Evolutionary conservation across 2,113 vertebrate species (phyloP).

Genomic region (Corythornis vintsioides): DNA sequence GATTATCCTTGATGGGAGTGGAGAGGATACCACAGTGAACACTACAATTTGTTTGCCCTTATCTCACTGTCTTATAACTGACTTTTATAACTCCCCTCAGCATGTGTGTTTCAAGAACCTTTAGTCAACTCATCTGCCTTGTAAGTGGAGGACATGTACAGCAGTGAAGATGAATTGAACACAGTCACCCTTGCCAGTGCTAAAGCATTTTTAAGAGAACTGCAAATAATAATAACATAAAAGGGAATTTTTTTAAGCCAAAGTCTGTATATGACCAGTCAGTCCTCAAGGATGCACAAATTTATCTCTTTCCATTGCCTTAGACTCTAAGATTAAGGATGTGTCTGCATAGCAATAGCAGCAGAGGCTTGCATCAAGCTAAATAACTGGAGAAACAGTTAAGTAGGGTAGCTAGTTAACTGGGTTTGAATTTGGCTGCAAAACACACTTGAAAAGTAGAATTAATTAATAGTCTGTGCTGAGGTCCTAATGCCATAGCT

Average conservation of each 20-base stretch:
- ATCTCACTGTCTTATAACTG: background rate
- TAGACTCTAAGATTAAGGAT: conserved; percentile 6
- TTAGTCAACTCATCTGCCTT: conserved; percentile 27
- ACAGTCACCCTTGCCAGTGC: background rate
- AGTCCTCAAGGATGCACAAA: conserved; percentile 10
- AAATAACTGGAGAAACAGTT: background rate
- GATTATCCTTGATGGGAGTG: background rate
- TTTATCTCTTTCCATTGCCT: conserved; percentile 32
- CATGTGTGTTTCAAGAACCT: background rate
- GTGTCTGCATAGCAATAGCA: background rate
- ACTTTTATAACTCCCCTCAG: conserved; percentile 15
- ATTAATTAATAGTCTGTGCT: background rate
- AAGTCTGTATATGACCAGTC: conserved; percentile 23
- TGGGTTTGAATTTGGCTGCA: background rate
- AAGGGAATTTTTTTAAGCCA: conserved; percentile 42
- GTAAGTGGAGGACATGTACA: background rate
- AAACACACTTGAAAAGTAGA: background rate
- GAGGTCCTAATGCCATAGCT: background rate
- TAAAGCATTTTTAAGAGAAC: conserved; percentile 22
- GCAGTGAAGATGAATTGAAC: background rate
- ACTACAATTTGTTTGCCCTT: background rate
- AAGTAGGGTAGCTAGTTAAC: background rate
- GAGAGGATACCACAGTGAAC: background rate
- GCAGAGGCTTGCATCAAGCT: background rate
- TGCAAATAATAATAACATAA: background rate